Percentiles rank a stretch among this genome's conserved stretches.
Evolutionary conservation across 1,140 invertebrate species (phyloP).

Genomic region (Drosophila littoralis): DNA sequence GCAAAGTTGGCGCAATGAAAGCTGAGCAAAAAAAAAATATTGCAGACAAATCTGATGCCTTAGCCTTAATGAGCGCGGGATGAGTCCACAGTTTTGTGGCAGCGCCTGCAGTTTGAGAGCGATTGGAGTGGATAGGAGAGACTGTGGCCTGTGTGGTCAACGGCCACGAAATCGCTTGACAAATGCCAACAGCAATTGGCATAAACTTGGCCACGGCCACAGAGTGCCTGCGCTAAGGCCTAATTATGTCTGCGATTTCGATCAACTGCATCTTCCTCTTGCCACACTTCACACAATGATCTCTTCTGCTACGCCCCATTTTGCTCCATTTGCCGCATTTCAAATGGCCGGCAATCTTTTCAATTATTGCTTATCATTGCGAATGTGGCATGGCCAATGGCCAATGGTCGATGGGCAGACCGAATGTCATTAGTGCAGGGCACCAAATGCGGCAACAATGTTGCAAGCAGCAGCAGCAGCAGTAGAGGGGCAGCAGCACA

Average conservation of each 20-base stretch:
- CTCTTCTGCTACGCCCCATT: slow-evolving; percentile 31
- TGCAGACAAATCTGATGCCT: slow-evolving; percentile 20
- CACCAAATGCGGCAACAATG: slow-evolving; percentile 50
- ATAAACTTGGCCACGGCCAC: slow-evolving; percentile 35
- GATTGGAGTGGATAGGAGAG: slow-evolving; percentile 6
- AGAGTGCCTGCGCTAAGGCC: slow-evolving; percentile 24
- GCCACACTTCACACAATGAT: slow-evolving; percentile 15
- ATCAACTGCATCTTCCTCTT: slow-evolving; percentile 38
- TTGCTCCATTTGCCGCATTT: slow-evolving; percentile 58
- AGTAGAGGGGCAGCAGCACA: neutral
- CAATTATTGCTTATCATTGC: slow-evolving; percentile 80
- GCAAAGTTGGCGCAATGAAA: slow-evolving; percentile 28
- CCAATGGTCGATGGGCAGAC: slow-evolving; percentile 32
- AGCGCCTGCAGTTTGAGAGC: slow-evolving; percentile 13
- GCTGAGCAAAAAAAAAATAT: slow-evolving; percentile 3
- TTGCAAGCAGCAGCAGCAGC: slow-evolving; percentile 25
- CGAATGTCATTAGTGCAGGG: slow-evolving; percentile 51
- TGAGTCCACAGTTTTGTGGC: slow-evolving; percentile 15
- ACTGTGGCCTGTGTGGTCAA: slow-evolving; percentile 35
- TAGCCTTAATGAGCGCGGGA: slow-evolving; percentile 40
- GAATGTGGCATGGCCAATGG: slow-evolving; percentile 39
- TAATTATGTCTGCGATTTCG: slow-evolving; percentile 36
- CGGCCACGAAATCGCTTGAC: slow-evolving; percentile 42
- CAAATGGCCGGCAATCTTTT: slow-evolving; percentile 77
- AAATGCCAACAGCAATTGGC: slow-evolving; percentile 46